Conservation (phyloP, 1,140 invertebrate species). For the Galleria mellonella region DNA sequence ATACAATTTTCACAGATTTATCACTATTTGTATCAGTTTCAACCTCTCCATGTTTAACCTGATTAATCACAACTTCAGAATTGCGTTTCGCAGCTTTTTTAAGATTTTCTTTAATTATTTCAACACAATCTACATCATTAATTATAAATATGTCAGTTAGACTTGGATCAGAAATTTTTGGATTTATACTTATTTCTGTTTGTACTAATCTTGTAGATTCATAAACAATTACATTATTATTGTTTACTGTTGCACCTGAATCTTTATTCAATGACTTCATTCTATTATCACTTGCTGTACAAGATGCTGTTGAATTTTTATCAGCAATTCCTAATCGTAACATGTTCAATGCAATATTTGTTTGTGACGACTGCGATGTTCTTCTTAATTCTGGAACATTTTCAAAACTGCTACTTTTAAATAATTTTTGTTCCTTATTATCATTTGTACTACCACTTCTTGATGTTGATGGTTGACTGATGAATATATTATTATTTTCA, state of each 20-base stretch:
- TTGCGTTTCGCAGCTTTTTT: conserved; percentile 22
- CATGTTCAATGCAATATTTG: conserved; percentile 30
- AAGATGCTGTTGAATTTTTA: conserved; percentile 15
- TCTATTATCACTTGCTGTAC: conserved; percentile 11
- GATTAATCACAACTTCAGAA: conserved; percentile 12
- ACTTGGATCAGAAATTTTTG: conserved; percentile 50
- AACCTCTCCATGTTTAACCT: neutral
- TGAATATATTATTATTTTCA: neutral
- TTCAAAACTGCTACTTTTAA: conserved; percentile 8
- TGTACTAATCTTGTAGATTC: conserved; percentile 46
- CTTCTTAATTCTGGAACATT: conserved; percentile 12
- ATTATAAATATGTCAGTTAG: conserved; percentile 51
- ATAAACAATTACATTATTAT: conserved; percentile 15
- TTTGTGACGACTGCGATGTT: conserved; percentile 47
- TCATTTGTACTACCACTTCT: conserved; percentile 1
- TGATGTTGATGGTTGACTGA: conserved; percentile 2
- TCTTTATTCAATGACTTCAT: conserved; percentile 4
- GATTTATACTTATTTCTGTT: conserved; percentile 61
- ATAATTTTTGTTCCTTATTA: conserved; percentile 10
- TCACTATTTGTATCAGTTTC: neutral
- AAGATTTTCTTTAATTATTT: conserved; percentile 32
- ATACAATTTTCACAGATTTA: neutral
- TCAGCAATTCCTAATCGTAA: conserved; percentile 15
- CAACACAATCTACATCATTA: conserved; percentile 30
- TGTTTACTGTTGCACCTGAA: neutral